These are phyloP conservation scores for Charadrius vociferus DNA, from an alignment of 2,113 vertebrate genomes.

Conservation along the genomic window DNA sequence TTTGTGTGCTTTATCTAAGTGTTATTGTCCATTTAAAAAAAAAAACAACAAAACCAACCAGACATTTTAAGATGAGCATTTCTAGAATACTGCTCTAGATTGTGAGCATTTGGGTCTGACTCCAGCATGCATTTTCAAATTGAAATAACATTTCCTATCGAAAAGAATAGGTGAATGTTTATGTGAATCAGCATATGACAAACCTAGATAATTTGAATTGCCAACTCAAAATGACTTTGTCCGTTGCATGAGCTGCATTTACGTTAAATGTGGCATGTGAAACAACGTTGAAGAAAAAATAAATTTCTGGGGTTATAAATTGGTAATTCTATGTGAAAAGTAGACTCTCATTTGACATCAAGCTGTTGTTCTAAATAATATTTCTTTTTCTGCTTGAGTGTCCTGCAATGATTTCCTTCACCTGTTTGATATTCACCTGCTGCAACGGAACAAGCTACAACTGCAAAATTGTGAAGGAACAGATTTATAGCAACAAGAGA, in stretches of 20 bases:
- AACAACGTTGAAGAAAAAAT: not conserved
- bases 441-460: not conserved
- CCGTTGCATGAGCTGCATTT: not conserved
- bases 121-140: not conserved
- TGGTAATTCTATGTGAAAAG: not conserved
- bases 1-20: not conserved
- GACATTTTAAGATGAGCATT: not conserved
- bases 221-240: not conserved
- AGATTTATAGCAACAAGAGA: not conserved
- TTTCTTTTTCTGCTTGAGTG: not conserved
- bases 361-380: not conserved
- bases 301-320: not conserved
- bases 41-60: not conserved
- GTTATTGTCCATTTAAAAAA: not conserved
- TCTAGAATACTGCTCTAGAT: not conserved
- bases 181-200: not conserved
- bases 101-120: not conserved
- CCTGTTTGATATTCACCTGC: conserved; percentile 11
- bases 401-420: not conserved
- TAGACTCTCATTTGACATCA: not conserved
- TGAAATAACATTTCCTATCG: not conserved
- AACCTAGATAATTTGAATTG: not conserved
- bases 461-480: not conserved
- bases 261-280: not conserved
- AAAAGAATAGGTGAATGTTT: not conserved